Percentiles rank a stretch among this genome's conserved stretches.
Conservation (phyloP, 1,140 invertebrate genomes). For the Neelides sp. region DNA sequence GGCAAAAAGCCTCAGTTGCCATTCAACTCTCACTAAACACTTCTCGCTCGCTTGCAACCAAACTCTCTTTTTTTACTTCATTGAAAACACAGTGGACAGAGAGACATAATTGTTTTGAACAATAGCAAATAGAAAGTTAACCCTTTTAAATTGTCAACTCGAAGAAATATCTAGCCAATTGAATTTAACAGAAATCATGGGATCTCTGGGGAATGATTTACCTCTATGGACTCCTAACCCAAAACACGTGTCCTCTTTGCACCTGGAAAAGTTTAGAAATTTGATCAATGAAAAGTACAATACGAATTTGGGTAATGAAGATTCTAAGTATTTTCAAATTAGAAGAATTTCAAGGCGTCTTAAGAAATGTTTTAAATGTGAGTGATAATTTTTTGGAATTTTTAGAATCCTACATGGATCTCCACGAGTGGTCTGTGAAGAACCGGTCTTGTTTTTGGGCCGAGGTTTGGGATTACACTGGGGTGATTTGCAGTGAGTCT, state of each 20-base stretch:
- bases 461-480: conserved; percentile 24
- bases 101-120: no score
- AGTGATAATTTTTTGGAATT: neutral
- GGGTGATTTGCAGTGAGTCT: conserved; percentile 20
- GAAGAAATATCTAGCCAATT: neutral
- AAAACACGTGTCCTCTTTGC: conserved; percentile 2
- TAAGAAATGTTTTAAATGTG: neutral
- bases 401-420: conserved; percentile 21
- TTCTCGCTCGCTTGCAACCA: no score
- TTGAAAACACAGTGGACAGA: no score
- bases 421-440: conserved; percentile 27
- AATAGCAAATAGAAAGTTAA: no score
- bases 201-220: conserved; percentile 7
- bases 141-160: no score
- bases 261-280: conserved; percentile 20
- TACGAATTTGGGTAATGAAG: conserved; percentile 18
- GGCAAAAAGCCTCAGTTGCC: no score
- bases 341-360: neutral
- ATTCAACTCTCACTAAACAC: no score
- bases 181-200: conserved; percentile 7
- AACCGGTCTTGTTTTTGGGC: conserved; percentile 21
- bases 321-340: neutral
- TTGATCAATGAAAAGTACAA: conserved; percentile 24
- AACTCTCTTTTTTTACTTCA: no score
- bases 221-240: conserved; percentile 22